Evolutionary conservation across 2,113 vertebrate genomes (phyloP).

Genomic region (Microtus richardsoni): DNA sequence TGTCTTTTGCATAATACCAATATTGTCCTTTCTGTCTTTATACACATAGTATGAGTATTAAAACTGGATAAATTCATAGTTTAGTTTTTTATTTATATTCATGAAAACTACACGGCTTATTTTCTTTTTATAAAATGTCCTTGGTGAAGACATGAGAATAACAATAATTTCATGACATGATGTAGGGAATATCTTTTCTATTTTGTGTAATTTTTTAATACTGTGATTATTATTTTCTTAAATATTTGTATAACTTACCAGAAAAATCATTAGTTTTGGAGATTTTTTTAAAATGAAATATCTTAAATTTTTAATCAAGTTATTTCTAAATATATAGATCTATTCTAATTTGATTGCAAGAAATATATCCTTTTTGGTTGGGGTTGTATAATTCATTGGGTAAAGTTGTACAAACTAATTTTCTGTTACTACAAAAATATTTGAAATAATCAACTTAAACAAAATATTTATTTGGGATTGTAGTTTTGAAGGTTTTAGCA

Average conservation of each 20-base stretch:
- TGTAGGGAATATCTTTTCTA: background rate
- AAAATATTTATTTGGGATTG: background rate
- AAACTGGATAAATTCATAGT: background rate
- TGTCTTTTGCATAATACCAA: background rate
- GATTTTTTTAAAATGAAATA: background rate
- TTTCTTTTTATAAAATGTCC: background rate
- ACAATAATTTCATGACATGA: background rate
- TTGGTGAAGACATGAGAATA: background rate
- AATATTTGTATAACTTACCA: background rate
- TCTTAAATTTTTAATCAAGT: background rate
- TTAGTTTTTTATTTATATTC: background rate
- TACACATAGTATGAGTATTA: background rate
- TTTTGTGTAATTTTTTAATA: background rate
- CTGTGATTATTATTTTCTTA: background rate
- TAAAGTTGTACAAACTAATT: background rate
- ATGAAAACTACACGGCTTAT: background rate
- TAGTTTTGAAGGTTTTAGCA: background rate
- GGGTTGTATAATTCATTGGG: background rate
- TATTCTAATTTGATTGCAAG: background rate
- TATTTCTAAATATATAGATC: background rate
- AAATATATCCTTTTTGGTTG: background rate
- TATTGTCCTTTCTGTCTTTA: background rate
- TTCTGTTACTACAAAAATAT: background rate
- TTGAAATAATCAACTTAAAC: background rate
- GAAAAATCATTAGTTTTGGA: background rate